Percentiles rank a stretch among this genome's conserved stretches.
Conservation (phyloP, 2,888 invertebrate species). For the Enoplolaimus lenunculus region DNA sequence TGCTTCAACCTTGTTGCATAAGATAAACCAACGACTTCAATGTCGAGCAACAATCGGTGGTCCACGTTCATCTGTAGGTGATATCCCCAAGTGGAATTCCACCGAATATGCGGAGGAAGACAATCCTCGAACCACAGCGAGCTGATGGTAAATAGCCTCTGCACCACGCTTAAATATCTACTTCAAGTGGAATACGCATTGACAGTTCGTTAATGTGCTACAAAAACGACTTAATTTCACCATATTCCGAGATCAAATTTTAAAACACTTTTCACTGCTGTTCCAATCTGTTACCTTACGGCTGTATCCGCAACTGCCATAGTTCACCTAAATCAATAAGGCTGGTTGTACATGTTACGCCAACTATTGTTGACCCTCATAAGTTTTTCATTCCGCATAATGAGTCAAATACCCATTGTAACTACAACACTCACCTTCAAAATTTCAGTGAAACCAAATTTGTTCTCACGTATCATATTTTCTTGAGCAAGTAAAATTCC, state of each 20-base stretch:
- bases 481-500: conserved; percentile 77
- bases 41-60: background rate
- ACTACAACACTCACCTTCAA: conserved; percentile 59
- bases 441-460: conserved; percentile 88
- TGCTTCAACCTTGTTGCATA: too few species aligned
- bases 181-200: conserved; percentile 65
- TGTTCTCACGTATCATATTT: conserved; percentile 67
- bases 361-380: too few species aligned
- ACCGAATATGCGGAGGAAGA: conserved; percentile 31
- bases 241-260: too few species aligned
- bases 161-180: conserved; percentile 66
- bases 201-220: conserved; percentile 91
- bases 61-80: background rate
- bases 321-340: too few species aligned
- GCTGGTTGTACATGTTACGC: too few species aligned
- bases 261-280: too few species aligned
- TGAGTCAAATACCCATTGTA: too few species aligned
- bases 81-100: conserved; percentile 27
- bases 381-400: conserved; percentile 1
- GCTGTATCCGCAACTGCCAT: too few species aligned
- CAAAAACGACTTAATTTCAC: too few species aligned
- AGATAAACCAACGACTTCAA: background rate
- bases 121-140: conserved; percentile 45
- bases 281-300: too few species aligned
- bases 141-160: conserved; percentile 78